Percentiles rank a stretch among this genome's conserved stretches.
These are phyloP conservation scores for Apus apus DNA, from an alignment of 2,113 vertebrate species.

Conservation along the genomic window DNA sequence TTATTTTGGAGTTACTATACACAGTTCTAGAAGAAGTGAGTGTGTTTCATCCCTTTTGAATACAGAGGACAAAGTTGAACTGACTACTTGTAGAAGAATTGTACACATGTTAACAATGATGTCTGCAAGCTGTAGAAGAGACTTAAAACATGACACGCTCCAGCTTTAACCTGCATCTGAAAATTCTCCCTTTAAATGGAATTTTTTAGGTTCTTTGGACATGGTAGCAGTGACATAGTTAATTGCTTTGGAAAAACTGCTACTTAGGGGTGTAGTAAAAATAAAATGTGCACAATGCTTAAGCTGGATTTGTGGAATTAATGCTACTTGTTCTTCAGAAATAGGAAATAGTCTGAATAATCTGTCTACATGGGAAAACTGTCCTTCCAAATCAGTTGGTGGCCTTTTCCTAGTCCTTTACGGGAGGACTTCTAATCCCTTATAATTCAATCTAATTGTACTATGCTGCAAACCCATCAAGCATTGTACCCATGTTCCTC, in stretches of 20 bases:
- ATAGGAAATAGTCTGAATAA: not conserved
- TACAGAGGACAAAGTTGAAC: not conserved
- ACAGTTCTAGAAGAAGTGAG: not conserved
- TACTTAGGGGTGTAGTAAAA: not conserved
- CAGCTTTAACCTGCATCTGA: not conserved
- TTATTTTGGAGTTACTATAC: not conserved
- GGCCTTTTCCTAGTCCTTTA: not conserved
- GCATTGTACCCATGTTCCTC: not conserved
- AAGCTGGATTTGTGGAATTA: not conserved
- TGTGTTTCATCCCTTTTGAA: not conserved
- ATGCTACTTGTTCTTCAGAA: not conserved
- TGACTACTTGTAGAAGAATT: not conserved
- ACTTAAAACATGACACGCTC: not conserved
- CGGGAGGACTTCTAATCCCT: not conserved
- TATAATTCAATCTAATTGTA: not conserved
- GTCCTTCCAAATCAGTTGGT: not conserved
- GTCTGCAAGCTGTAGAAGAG: not conserved
- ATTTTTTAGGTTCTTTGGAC: not conserved
- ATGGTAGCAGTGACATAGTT: not conserved
- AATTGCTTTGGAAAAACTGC: not conserved
- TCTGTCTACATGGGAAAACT: not conserved
- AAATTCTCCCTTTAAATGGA: not conserved
- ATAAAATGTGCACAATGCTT: not conserved
- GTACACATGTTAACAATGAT: not conserved
- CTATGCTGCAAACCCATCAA: not conserved